These are phyloP conservation scores for Squalus acanthias DNA, from an alignment of 2,797 vertebrate genomes.

Conservation along the genomic window DNA sequence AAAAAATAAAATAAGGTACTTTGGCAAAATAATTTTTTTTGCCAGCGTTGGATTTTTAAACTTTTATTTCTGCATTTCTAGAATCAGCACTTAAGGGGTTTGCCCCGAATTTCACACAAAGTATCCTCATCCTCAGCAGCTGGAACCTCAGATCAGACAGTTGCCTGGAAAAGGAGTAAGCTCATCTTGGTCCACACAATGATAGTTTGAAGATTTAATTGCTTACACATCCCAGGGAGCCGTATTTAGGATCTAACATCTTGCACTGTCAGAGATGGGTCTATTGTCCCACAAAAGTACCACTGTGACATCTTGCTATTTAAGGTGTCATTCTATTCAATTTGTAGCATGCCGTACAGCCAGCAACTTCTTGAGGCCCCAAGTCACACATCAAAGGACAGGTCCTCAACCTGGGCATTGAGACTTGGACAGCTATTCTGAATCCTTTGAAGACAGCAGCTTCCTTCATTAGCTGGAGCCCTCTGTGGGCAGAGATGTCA, in stretches of 20 bases:
- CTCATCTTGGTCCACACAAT: too few relatives aligned
- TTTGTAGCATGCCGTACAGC: neutral
- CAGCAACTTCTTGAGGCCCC: neutral
- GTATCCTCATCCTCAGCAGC: neutral
- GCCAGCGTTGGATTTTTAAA: neutral
- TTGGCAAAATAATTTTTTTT: neutral
- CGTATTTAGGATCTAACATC: neutral
- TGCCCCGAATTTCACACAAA: neutral
- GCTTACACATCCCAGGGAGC: neutral
- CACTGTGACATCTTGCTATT: neutral
- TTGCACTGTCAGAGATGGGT: neutral
- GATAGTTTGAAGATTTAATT: neutral
- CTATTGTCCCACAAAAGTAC: neutral
- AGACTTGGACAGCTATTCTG: neutral
- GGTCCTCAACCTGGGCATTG: neutral
- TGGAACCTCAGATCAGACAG: too few relatives aligned
- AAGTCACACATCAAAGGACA: neutral
- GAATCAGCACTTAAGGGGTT: neutral
- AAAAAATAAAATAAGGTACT: neutral
- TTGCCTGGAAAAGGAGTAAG: too few relatives aligned
- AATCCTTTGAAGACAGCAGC: neutral
- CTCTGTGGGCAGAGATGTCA: too few relatives aligned
- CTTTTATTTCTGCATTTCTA: neutral
- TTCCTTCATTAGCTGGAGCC: too few relatives aligned
- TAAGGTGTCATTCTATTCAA: neutral